Conservation (phyloP, 2,888 invertebrate genomes). For the Cryptosula pallasiana region DNA sequence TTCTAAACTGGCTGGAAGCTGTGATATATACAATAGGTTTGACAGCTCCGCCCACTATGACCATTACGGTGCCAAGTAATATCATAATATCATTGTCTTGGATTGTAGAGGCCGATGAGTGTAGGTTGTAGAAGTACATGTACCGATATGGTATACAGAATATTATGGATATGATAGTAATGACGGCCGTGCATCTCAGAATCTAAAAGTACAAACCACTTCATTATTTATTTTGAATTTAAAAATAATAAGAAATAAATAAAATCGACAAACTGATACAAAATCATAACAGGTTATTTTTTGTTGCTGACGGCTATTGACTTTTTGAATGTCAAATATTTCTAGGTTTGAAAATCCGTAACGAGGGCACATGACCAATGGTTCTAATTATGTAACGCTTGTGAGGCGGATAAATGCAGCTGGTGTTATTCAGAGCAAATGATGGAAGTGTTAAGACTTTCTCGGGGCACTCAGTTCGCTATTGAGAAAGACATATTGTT, state of each 20-base stretch:
- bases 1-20: conserved; percentile 22
- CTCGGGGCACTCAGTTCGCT: neutral
- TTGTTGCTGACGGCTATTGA: no score
- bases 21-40: conserved; percentile 21
- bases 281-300: no score
- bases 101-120: neutral
- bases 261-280: neutral
- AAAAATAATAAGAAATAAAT: neutral
- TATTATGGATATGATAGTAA: neutral
- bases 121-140: conserved; percentile 15
- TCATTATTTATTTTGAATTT: neutral
- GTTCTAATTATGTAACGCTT: no score
- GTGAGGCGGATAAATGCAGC: no score
- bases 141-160: conserved; percentile 15
- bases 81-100: neutral
- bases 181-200: neutral
- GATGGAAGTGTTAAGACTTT: no score
- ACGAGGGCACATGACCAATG: no score
- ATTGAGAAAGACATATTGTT: neutral
- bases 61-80: conserved; percentile 16
- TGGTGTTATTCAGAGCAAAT: no score
- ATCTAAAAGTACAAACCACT: neutral
- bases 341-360: no score
- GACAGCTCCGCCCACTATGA: conserved; percentile 6
- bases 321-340: no score